Conservation (phyloP, 2,888 invertebrate species). For the Hofmannophila pseudospretella region DNA sequence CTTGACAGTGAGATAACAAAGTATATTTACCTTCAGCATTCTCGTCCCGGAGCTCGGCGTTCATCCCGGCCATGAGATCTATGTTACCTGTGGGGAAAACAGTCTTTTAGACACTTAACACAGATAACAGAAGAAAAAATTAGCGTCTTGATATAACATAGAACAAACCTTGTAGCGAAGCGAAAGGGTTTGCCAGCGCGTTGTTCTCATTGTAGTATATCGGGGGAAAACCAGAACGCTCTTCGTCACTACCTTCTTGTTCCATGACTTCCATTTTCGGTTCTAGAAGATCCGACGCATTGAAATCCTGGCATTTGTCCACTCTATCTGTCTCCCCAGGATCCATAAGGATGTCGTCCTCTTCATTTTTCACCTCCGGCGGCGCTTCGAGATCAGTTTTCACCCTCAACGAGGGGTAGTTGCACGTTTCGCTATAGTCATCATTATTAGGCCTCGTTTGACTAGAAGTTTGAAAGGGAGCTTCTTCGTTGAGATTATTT, state of each 20-base stretch:
- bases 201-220: constrained; percentile 66
- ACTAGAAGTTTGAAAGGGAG: constrained; percentile 76
- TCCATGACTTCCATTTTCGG: constrained; percentile 86
- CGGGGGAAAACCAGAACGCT: constrained; percentile 65
- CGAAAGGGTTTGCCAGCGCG: constrained; percentile 69
- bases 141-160: no score
- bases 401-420: constrained; percentile 69
- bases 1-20: constrained; percentile 49
- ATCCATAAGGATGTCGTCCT: constrained; percentile 67
- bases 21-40: constrained; percentile 66
- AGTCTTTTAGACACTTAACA: not conserved
- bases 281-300: constrained; percentile 72
- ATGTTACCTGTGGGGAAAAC: constrained; percentile 52
- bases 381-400: constrained; percentile 77
- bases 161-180: constrained; percentile 60
- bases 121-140: no score
- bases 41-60: constrained; percentile 64
- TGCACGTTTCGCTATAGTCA: constrained; percentile 72
- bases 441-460: constrained; percentile 77
- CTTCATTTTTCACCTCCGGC: constrained; percentile 70
- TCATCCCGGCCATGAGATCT: constrained; percentile 68
- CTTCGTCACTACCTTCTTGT: constrained; percentile 83
- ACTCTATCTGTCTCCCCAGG: constrained; percentile 61
- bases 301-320: constrained; percentile 66
- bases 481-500: constrained; percentile 76